Evolutionary conservation across 1,140 invertebrate species (phyloP), one percentile per base, ranked within the genome.

Genomic region (Listronotus bonariensis): DNA sequence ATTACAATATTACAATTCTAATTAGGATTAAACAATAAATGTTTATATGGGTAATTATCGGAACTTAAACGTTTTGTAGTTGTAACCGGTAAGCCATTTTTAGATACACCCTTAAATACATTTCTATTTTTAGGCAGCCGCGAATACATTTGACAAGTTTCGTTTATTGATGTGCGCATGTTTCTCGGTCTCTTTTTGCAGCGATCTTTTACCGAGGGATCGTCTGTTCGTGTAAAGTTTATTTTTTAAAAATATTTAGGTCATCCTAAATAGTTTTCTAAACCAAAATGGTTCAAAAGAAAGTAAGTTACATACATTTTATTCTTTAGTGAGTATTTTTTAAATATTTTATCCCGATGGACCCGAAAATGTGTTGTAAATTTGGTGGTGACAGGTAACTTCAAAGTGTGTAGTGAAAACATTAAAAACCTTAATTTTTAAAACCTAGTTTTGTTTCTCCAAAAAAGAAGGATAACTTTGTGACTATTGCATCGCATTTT

Each of bases 211-310:
- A 10, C 11, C 18, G 14, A 32, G 56, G 36, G 49, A 31, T 66
- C 56, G 56, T 14, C 49, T 59, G 64, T 60, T 15, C 38, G 41
- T 49, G 32, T 51, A 36, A n/a, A 38, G 18, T 36, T 17, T 18
- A 31, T 40, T 66, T 54, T 54, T 41, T 31, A 7, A 17, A 20
- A 53, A 20, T 66, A 66, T 60, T 45, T 51, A 32, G 36, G 20
- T 15, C 66, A 74, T 74, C 73, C 14, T 65, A 48, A 34, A 45
- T 57, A 42, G 53, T 57, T 72, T 53, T 40, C 11, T 58, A 51
- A 53, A 7, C 31, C 45, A 76, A 72, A 60, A 78, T 78, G 76
- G 76, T 78, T 20, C 76, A 78, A 68, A 78, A 78, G 68, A 78
- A 78, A 68, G 71, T 71, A 34, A 26, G 57, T 59, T 41, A 61